Evolutionary conservation across 1,140 invertebrate genomes (phyloP).

Genomic region (Drosophila pseudoobscura): DNA sequence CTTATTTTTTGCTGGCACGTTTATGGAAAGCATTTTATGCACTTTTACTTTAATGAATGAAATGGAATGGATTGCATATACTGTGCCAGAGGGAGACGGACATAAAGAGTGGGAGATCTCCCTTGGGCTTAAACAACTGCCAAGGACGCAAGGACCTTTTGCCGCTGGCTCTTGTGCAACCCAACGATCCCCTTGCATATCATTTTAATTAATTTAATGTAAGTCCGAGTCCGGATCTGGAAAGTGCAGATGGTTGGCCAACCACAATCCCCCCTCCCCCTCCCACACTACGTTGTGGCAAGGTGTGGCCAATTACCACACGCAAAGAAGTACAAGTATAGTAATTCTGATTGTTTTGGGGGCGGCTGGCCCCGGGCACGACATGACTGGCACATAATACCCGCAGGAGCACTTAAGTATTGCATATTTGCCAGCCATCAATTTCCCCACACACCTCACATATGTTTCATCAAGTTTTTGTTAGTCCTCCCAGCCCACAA

Average conservation of each 20-base stretch:
- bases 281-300: not conserved
- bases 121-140: not conserved
- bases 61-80: constrained; percentile 16
- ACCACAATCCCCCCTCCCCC: constrained; percentile 5
- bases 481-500: not conserved
- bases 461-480: constrained; percentile 10
- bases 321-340: not conserved
- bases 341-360: constrained; percentile 15
- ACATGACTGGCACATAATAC: constrained; percentile 16
- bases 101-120: not conserved
- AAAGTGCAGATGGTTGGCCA: constrained; percentile 9
- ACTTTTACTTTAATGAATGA: constrained; percentile 64
- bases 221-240: constrained; percentile 2
- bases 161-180: constrained; percentile 20
- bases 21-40: not conserved
- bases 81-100: too few relatives aligned
- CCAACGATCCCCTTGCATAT: constrained; percentile 18
- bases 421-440: constrained; percentile 4
- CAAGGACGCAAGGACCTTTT: constrained; percentile 24
- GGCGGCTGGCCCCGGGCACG: too few relatives aligned
- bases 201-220: constrained; percentile 48
- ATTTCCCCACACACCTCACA: constrained; percentile 13
- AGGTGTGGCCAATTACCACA: constrained; percentile 16
- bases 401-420: constrained; percentile 22
- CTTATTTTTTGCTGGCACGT: constrained; percentile 4